phyloP scores from a whole-genome alignment of 2,113 vertebrate species.

The Hipposideros armiger region DNA sequence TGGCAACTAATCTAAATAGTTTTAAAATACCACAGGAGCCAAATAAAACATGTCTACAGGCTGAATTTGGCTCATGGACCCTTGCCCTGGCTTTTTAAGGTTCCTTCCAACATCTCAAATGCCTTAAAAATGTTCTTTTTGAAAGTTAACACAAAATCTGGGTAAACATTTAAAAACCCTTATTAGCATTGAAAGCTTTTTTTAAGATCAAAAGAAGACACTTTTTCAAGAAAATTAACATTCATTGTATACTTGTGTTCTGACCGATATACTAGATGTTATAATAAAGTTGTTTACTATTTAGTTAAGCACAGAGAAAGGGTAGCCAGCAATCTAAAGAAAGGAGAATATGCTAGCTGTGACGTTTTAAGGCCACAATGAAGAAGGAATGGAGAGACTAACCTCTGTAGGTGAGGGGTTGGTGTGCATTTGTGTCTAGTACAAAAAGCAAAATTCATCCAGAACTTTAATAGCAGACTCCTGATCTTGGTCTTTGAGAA shows the following conservation, averaged over 20 bases:
- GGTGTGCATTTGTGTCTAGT: slow-evolving; percentile 8
- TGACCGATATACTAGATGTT: slow-evolving; percentile 48
- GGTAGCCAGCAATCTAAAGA: background rate
- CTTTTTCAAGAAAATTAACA: slow-evolving; percentile 59
- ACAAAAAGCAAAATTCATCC: background rate
- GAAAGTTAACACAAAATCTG: slow-evolving; percentile 62
- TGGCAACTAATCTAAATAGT: slow-evolving; percentile 73
- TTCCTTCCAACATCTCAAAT: slow-evolving; percentile 75
- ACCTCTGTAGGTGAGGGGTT: background rate
- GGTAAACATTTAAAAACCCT: slow-evolving; percentile 63
- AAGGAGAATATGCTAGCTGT: background rate
- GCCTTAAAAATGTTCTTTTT: slow-evolving; percentile 65
- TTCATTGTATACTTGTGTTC: slow-evolving; percentile 41
- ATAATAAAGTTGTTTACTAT: slow-evolving; percentile 44
- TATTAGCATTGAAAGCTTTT: slow-evolving; percentile 46
- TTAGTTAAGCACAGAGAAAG: slow-evolving; percentile 35
- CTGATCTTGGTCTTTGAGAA: slow-evolving; percentile 37
- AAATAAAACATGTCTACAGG: slow-evolving; percentile 79
- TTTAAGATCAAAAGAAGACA: slow-evolving; percentile 53
- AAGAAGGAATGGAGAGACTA: background rate
- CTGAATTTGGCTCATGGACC: slow-evolving; percentile 70
- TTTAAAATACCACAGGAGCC: slow-evolving; percentile 74
- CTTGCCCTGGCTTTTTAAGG: slow-evolving; percentile 46
- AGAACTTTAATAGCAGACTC: slow-evolving; percentile 4
- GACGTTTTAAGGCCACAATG: background rate